Evolutionary conservation across 1,140 invertebrate species (phyloP), one percentile per base, ranked within the genome.

Genomic region (Eueides isabella): DNA sequence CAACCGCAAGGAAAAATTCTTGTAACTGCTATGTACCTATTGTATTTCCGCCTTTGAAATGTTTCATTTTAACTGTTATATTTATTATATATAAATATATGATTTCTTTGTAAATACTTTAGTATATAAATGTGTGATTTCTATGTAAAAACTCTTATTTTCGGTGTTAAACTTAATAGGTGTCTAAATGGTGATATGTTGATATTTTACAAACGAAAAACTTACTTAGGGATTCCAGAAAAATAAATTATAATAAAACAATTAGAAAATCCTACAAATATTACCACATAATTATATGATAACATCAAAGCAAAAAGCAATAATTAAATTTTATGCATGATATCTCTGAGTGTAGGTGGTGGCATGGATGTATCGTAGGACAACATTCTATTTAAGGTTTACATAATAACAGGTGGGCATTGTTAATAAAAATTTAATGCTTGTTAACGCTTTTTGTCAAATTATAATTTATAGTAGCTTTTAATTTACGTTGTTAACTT

Each of bases 361-460:
- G 72, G 67, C 71, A 74, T 78, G 77, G 73, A 79, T 85, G 80
- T 73, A 79, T 77, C 48, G 84, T 84, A 82, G 75, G 78, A 83
- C 85, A 85, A 87, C 77, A 85, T 90, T 84, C 87, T 89, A 85
- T 92, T 85, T 91, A 89, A 84, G 89, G 85, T 70, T 76, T 68
- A 76, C 79, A 74, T 80, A 74, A 74, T 78, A 77, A 78, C 71
- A 80, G 69, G 81, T 82, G 79, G 81, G 79, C 69, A 74, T 79
- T 63, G 62, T 72, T 75, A 71, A 64, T 76, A 75, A 71, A 71
- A 73, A 77, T 67, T 71, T 75, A 72, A 78, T 41, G 74, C 72
- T 80, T 55, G 67, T 73, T 55, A 74, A 69, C 71, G 66, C 75
- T 61, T 66, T 77, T 64, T 16, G 31, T 30, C 19, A 63, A 68